phyloP scores from a whole-genome alignment of 2,113 vertebrate genomes.

The Pygoscelis adeliae region DNA sequence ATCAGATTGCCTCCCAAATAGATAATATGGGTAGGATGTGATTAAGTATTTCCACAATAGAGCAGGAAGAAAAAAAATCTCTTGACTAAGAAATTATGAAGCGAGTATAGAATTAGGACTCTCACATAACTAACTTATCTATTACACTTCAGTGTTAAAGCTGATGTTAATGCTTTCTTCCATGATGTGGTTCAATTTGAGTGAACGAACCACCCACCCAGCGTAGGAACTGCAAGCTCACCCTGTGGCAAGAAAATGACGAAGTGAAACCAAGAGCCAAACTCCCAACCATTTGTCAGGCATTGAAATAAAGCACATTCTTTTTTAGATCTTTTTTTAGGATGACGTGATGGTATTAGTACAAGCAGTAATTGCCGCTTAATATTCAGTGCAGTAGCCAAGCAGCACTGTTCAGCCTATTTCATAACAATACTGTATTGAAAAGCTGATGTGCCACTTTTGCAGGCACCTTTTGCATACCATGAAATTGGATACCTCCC shows the following conservation, averaged over 20 bases:
- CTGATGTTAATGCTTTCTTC: background rate
- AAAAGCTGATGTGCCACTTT: background rate
- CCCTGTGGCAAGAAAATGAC: background rate
- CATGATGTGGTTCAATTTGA: background rate
- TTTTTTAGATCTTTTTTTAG: background rate
- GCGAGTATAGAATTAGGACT: background rate
- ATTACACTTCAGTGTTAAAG: background rate
- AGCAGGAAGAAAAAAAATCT: background rate
- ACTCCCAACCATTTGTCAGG: background rate
- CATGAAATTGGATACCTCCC: background rate
- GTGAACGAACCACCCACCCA: background rate
- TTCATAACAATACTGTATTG: background rate
- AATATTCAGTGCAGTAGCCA: background rate
- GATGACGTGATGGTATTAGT: background rate
- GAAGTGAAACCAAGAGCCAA: background rate
- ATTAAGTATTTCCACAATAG: background rate
- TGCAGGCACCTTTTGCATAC: background rate
- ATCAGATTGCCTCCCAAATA: background rate
- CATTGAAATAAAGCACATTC: background rate
- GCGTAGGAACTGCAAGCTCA: background rate
- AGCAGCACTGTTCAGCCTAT: background rate
- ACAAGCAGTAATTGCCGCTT: background rate
- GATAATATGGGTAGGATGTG: background rate
- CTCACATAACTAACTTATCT: background rate
- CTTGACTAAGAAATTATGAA: background rate